A percentile compares a stretch with the other conserved stretches of the same genome.
These are phyloP conservation scores for Phyllotreta striolata DNA, from an alignment of 2,888 invertebrate genomes.

Conservation along the genomic window DNA sequence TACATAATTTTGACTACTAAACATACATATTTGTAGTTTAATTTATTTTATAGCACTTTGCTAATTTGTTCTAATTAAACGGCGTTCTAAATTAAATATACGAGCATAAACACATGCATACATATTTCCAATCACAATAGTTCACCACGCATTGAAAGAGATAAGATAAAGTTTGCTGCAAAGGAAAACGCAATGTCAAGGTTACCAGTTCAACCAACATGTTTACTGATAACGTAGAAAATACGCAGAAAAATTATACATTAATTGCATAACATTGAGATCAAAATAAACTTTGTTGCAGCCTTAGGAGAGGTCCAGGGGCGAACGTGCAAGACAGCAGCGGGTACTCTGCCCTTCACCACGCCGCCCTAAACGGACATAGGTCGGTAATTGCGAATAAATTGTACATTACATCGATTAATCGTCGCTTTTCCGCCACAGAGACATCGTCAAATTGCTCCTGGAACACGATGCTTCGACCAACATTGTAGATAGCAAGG, in stretches of 20 bases:
- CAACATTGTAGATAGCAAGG: slow-evolving; percentile 87
- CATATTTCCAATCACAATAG: no score
- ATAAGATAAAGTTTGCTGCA: neutral
- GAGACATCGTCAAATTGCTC: slow-evolving; percentile 85
- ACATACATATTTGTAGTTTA: no score
- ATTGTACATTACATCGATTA: neutral
- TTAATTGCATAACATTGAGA: no score
- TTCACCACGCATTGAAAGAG: no score
- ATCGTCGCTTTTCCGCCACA: slow-evolving; percentile 57
- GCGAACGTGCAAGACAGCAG: slow-evolving; percentile 93
- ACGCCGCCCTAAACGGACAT: slow-evolving; percentile 93
- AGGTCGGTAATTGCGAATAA: slow-evolving; percentile 67
- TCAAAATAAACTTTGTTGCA: slow-evolving; percentile 63
- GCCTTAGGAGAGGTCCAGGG: slow-evolving; percentile 87
- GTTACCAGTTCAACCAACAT: neutral
- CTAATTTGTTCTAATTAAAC: no score
- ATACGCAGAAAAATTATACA: neutral
- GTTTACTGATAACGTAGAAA: no score
- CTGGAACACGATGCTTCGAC: slow-evolving; percentile 88
- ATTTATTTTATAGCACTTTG: no score
- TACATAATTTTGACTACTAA: no score
- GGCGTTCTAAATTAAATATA: no score
- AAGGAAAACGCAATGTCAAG: neutral
- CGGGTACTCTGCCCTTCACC: slow-evolving; percentile 93
- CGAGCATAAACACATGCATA: no score